Evolutionary conservation across 2,113 vertebrate genomes (phyloP), one percentile per base, ranked within the genome.

Genomic region (Rhinichthys klamathensis): DNA sequence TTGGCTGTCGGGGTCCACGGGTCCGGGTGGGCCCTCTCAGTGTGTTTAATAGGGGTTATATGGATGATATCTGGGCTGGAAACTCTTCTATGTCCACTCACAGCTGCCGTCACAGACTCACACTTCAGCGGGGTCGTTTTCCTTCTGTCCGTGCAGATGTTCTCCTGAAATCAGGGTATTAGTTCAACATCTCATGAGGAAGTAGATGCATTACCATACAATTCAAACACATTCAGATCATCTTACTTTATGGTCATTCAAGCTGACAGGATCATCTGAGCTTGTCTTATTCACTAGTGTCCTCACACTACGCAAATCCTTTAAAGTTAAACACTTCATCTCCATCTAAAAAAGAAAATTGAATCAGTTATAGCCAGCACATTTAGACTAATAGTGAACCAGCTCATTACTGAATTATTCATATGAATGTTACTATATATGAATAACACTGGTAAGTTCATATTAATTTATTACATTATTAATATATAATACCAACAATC

Each of bases 1-100:
- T 99, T 99, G 21, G 97, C 96, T 0, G 97, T 99, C 0, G 98
- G 98, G 0, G 98, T 99, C 98, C 97, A 99, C 56, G 98, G 98
- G n/a, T 99, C 98, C 2, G 91, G 84, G 0, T 69, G 92, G 92
- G 23, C 93, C 93, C 61, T 98, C 98, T 80, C 97, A 96, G 3
- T 96, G 96, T 0, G 97, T 98, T 18, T 98, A 75, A 95, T 95
- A 10, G 97, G 97, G 77, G 97, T 98, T 87, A 96, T 92, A 84
- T 96, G 95, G 77, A 83, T 90, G 89, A 93, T 91, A 90, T 98
- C 97, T 0, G 96, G 93, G 27, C 93, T 91, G 51, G 91, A 91
- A 61, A 86, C 86, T 89, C 93, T 97, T 83, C 95, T 94, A 90
- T 25, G 21, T 15, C 90, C 94, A 0, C 93, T 93, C 75, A 95